A percentile compares a stretch with the other conserved stretches of the same genome.
These are phyloP conservation scores for Chlorops oryzae DNA, from an alignment of 1,140 invertebrate species.

Conservation along the genomic window DNA sequence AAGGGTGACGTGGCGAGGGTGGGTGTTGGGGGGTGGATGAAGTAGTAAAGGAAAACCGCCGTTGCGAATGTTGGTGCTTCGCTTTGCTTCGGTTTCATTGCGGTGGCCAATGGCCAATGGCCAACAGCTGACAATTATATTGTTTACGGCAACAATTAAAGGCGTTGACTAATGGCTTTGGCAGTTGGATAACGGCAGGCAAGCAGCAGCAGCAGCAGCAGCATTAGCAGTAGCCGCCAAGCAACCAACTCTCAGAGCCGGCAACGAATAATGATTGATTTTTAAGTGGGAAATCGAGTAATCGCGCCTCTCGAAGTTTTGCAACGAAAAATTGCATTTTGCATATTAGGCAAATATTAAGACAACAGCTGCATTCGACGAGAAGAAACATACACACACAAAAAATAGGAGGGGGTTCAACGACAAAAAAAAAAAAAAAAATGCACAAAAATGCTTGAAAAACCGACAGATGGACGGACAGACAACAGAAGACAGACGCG, in stretches of 20 bases:
- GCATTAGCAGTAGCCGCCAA: not conserved
- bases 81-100: too few relatives aligned
- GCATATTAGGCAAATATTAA: slow-evolving; percentile 7
- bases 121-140: slow-evolving; percentile 6
- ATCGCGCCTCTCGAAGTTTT: too few relatives aligned
- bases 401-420: too few relatives aligned
- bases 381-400: not conserved
- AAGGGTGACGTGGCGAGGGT: too few relatives aligned
- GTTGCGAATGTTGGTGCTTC: too few relatives aligned
- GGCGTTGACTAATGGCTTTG: slow-evolving; percentile 8
- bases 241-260: not conserved
- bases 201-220: not conserved
- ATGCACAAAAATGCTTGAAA: not conserved
- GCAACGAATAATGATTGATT: slow-evolving; percentile 6
- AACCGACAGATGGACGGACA: too few relatives aligned
- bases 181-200: not conserved
- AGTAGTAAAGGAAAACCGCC: too few relatives aligned
- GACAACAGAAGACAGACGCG: too few relatives aligned
- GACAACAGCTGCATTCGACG: not conserved
- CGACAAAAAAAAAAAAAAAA: not conserved
- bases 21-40: too few relatives aligned
- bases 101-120: not conserved
- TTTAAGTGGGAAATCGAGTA: too few relatives aligned
- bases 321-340: slow-evolving; percentile 12
- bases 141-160: slow-evolving; percentile 12